These are phyloP conservation scores for Ceratina australensis DNA, from an alignment of 1,140 invertebrate genomes.

Conservation along the genomic window DNA sequence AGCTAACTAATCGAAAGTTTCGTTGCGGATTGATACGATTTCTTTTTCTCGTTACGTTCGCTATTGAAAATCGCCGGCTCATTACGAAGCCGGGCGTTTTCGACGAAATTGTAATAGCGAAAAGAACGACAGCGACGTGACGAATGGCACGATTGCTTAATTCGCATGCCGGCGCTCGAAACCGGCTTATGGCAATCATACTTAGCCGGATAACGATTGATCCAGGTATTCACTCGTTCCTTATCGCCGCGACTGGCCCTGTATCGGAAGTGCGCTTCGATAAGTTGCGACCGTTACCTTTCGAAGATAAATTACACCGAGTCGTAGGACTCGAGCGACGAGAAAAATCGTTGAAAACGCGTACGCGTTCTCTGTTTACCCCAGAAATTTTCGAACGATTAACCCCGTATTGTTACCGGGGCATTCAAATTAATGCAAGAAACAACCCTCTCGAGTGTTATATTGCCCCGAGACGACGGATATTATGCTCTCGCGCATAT, in stretches of 20 bases:
- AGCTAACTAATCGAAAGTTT: background rate
- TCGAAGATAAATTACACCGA: background rate
- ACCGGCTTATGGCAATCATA: slow-evolving; percentile 75
- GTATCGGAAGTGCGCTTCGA: background rate
- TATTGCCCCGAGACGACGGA: slow-evolving; percentile 1
- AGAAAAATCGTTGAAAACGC: background rate
- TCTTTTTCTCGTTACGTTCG: background rate
- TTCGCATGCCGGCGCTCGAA: slow-evolving; percentile 73
- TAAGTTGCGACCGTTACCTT: background rate
- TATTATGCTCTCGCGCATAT: slow-evolving; percentile 65
- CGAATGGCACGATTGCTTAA: slow-evolving; percentile 77
- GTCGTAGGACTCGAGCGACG: too few relatives aligned
- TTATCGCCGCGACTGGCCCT: slow-evolving; percentile 5
- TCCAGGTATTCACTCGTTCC: background rate
- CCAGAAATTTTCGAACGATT: slow-evolving; percentile 42
- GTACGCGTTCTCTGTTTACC: slow-evolving; percentile 23
- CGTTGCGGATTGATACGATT: background rate
- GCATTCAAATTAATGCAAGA: slow-evolving; percentile 37
- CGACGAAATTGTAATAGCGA: slow-evolving; percentile 27
- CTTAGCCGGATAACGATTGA: slow-evolving; percentile 74
- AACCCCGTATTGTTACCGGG: slow-evolving; percentile 29
- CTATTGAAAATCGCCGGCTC: background rate
- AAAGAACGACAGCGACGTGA: slow-evolving; percentile 70
- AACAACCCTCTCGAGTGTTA: slow-evolving; percentile 10
- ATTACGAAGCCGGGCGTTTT: slow-evolving; percentile 16